Conservation (phyloP, 1,140 invertebrate genomes). For the Drosophila sulfurigaster region DNA sequence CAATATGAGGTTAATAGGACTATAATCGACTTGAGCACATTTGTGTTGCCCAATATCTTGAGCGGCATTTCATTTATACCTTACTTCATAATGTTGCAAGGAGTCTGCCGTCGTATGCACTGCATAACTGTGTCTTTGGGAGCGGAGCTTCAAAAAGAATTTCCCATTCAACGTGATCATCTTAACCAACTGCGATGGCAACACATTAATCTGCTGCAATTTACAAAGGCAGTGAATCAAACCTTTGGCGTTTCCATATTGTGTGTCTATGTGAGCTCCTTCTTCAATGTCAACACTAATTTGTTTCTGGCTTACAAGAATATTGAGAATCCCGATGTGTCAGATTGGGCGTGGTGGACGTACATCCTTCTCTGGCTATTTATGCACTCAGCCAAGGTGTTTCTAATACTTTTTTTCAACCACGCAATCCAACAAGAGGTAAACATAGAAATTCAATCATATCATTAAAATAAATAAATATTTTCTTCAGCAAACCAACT, state of each 20-base stretch:
- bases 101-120: constrained; percentile 32
- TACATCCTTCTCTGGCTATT: constrained; percentile 60
- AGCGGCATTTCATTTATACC: constrained; percentile 54
- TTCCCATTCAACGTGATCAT: background rate
- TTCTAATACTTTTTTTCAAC: constrained; percentile 64
- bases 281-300: constrained; percentile 68
- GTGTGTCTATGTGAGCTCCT: constrained; percentile 67
- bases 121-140: constrained; percentile 28
- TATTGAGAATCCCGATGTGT: constrained; percentile 30
- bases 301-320: constrained; percentile 70
- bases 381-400: constrained; percentile 72
- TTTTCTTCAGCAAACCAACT: constrained; percentile 48
- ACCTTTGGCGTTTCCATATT: constrained; percentile 58
- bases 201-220: constrained; percentile 47
- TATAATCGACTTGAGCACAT: constrained; percentile 38
- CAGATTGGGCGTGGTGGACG: constrained; percentile 27
- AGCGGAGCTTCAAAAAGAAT: constrained; percentile 7
- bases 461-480: background rate
- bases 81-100: constrained; percentile 54
- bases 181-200: constrained; percentile 49
- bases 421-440: constrained; percentile 50
- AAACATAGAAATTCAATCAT: background rate
- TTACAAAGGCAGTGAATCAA: constrained; percentile 59
- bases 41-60: constrained; percentile 57
- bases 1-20: background rate